A percentile compares a stretch with the other conserved stretches of the same genome.
Conservation (phyloP, 2,888 invertebrate genomes). For the Drosophila paracracens region DNA sequence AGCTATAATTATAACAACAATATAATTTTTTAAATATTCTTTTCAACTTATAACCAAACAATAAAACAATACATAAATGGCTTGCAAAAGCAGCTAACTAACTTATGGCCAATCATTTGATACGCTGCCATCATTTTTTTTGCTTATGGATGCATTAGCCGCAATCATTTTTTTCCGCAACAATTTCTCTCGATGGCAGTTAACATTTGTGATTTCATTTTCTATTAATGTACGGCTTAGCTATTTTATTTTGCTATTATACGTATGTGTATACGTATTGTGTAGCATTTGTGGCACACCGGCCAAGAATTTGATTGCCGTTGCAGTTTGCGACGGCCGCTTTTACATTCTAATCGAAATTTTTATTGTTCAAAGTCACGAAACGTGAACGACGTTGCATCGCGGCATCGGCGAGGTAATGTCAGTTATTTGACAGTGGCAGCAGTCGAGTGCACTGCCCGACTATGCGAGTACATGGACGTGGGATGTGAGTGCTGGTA, state of each 20-base stretch:
- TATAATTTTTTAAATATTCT: background rate
- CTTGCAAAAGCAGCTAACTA: background rate
- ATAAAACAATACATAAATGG: background rate
- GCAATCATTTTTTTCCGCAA: slow-evolving; percentile 27
- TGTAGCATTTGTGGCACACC: slow-evolving; percentile 40
- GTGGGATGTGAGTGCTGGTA: background rate
- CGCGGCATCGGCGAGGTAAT: slow-evolving; percentile 59
- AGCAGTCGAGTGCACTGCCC: slow-evolving; percentile 72
- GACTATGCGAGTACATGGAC: background rate
- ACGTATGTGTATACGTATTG: slow-evolving; percentile 22
- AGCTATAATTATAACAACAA: background rate
- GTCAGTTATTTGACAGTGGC: slow-evolving; percentile 79
- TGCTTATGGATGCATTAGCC: slow-evolving; percentile 3
- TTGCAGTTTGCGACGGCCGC: slow-evolving; percentile 54
- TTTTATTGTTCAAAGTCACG: slow-evolving; percentile 78
- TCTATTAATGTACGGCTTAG: slow-evolving; percentile 80
- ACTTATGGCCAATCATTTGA: background rate
- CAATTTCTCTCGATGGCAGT: slow-evolving; percentile 9
- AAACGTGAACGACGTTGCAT: slow-evolving; percentile 64
- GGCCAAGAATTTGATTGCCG: slow-evolving; percentile 69
- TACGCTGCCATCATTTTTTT: background rate
- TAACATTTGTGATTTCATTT: slow-evolving; percentile 70
- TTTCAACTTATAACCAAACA: background rate
- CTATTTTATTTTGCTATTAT: slow-evolving; percentile 50
- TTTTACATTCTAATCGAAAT: slow-evolving; percentile 81